These are phyloP conservation scores for Tethya wilhelma DNA, from an alignment of 37 sponge, comb jelly and placozoan species.

Conservation along the genomic window DNA sequence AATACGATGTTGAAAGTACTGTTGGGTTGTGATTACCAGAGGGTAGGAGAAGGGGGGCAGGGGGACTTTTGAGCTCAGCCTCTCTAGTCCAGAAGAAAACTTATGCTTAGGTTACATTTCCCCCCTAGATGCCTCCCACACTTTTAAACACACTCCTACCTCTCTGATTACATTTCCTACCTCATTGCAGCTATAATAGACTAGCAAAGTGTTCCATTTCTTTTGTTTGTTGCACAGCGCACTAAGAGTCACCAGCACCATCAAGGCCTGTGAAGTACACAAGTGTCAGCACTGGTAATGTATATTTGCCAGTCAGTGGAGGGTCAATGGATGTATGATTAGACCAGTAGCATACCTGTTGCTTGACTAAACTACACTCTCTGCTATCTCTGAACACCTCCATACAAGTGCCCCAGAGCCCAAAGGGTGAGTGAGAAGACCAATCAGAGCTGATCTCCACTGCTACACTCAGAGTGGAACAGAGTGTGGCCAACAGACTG, in stretches of 20 bases:
- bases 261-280: slow-evolving; percentile 36
- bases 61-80: too few relatives aligned
- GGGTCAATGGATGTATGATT: background rate
- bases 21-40: too few relatives aligned
- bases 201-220: slow-evolving; percentile 22
- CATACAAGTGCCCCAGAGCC: slow-evolving; percentile 70
- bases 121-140: too few relatives aligned
- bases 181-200: too few relatives aligned
- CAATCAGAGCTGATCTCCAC: slow-evolving; percentile 17
- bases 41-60: too few relatives aligned
- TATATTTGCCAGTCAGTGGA: background rate
- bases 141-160: too few relatives aligned
- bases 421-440: slow-evolving; percentile 10
- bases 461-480: background rate
- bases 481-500: slow-evolving; percentile 41
- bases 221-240: slow-evolving; percentile 42
- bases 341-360: slow-evolving; percentile 44
- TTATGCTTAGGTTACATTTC: too few relatives aligned
- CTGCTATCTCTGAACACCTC: slow-evolving; percentile 1
- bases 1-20: too few relatives aligned
- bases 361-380: slow-evolving; percentile 30
- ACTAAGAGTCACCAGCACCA: slow-evolving; percentile 44
- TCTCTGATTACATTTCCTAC: too few relatives aligned
- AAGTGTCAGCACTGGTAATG: too few relatives aligned
- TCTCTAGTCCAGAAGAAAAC: too few relatives aligned